Evolutionary conservation across 1,140 invertebrate species (phyloP), one percentile per base, ranked within the genome.

Genomic region (Drosophila ambigua): DNA sequence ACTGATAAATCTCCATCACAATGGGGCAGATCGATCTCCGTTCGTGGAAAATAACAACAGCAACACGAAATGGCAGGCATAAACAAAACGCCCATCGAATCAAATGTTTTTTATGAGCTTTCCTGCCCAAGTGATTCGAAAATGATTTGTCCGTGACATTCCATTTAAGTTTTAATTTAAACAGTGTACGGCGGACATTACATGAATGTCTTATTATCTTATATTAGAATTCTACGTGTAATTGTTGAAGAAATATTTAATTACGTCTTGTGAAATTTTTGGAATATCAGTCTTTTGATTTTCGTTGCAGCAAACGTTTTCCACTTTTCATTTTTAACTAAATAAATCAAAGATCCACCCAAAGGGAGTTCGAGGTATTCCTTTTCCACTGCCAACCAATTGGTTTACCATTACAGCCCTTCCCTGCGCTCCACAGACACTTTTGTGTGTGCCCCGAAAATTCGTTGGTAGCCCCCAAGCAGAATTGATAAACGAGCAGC

Each of bases 1-100:
- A 59, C 55, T 75, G 69, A 88, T 85, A 85, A 78, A 87, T 85
- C 82, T 87, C 72, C 51, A 65, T 62, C 66, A 65, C 64, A 82
- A 85, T 77, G 67, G 74, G 3, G 23, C 11, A 28, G 35, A 39
- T 61, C 45, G 74, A 69, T 81, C 55, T 41, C 20, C 48, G 46
- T 53, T 51, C 58, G 55, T 41, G 54, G 57, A 79, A 60, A 44
- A 72, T 59, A 64, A 24, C 23, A 24, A 72, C 67, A 66, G 63
- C 20, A 20, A 72, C 67, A 66, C 68, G 24, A 64, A 64, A 20
- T 20, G 20, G 20, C 20, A 49, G 24, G 60, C 49, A 49, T 67
- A 80, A 77, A 57, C 57, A 72, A 55, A 53, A 43, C 35, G 59
- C 67, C 50, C 43, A 72, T 51, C 41, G 51, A 60, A 48, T 44